Evolutionary conservation across 2,888 invertebrate species (phyloP).

Genomic region (Tetanocera ferruginea): DNA sequence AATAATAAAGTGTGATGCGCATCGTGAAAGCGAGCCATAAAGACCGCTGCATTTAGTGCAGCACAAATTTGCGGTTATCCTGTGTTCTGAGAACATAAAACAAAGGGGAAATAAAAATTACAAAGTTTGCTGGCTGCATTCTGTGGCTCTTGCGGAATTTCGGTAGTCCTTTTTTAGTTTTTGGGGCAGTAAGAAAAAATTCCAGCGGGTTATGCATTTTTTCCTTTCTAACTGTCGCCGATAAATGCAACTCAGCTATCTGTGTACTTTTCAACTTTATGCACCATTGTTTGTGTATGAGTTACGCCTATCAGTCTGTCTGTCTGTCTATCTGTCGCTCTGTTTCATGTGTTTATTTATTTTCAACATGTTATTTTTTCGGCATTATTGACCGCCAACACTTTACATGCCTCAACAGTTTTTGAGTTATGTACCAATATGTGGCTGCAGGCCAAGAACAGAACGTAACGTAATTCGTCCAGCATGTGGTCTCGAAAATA

Average conservation of each 20-base stretch:
- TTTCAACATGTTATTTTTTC: not conserved
- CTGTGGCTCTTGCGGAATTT: not conserved
- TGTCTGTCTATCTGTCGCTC: not conserved
- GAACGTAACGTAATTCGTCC: not conserved
- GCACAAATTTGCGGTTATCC: too few species aligned
- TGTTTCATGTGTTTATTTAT: not conserved
- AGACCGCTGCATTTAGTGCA: slow-evolving; percentile 6
- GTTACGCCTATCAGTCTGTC: not conserved
- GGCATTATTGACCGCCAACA: slow-evolving; percentile 25
- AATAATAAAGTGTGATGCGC: not conserved
- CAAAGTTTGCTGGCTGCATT: not conserved
- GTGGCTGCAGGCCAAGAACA: slow-evolving; percentile 8
- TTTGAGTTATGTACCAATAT: slow-evolving; percentile 17
- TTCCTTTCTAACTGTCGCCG: not conserved
- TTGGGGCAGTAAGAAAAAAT: not conserved
- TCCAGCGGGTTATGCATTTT: not conserved
- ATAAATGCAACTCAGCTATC: not conserved
- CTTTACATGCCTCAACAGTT: slow-evolving; percentile 6
- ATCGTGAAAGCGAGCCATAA: not conserved
- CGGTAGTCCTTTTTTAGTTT: not conserved
- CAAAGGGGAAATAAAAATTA: too few species aligned
- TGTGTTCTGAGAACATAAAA: too few species aligned
- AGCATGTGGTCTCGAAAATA: too few species aligned
- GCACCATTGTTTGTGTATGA: not conserved
- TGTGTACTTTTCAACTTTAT: not conserved